Percentiles rank a stretch among this genome's conserved stretches.
phyloP scores from a whole-genome alignment of 2,113 vertebrate species.

The Amazona vittata region DNA sequence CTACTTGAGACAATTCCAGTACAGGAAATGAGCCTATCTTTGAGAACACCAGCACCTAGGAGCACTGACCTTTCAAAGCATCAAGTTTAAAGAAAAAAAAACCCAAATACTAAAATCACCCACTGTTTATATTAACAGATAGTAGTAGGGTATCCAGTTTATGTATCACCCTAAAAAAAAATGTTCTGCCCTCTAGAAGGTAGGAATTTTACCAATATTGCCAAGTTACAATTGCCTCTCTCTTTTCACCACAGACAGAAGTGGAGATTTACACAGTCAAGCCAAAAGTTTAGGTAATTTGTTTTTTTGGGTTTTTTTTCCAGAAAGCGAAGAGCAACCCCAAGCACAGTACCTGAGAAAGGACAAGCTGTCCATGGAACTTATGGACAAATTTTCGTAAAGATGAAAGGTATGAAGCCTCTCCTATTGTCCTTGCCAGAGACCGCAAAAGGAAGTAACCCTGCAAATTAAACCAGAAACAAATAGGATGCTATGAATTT shows the following conservation, averaged over 20 bases:
- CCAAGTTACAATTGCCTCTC: neutral
- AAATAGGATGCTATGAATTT: neutral
- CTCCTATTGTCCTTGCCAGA: slow-evolving; percentile 82
- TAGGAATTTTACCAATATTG: neutral
- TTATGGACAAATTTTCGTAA: slow-evolving; percentile 86
- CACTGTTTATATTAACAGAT: neutral
- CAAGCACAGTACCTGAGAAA: slow-evolving; percentile 87
- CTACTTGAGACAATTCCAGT: neutral
- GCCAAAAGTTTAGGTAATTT: neutral
- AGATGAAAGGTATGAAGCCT: slow-evolving; percentile 82
- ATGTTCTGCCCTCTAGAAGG: neutral
- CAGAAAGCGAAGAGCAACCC: neutral
- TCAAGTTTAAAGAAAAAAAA: neutral
- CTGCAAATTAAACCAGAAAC: slow-evolving; percentile 71
- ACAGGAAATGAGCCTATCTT: neutral
- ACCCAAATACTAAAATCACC: neutral
- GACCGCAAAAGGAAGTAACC: slow-evolving; percentile 92
- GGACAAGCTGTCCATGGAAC: slow-evolving; percentile 90
- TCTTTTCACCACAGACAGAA: neutral
- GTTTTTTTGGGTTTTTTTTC: neutral
- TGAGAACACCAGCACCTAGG: neutral
- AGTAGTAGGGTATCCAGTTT: neutral
- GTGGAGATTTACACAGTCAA: neutral
- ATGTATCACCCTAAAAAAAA: neutral
- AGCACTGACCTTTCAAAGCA: neutral